Evolutionary conservation across 2,113 vertebrate species (phyloP).

Genomic region (Heterotis niloticus): DNA sequence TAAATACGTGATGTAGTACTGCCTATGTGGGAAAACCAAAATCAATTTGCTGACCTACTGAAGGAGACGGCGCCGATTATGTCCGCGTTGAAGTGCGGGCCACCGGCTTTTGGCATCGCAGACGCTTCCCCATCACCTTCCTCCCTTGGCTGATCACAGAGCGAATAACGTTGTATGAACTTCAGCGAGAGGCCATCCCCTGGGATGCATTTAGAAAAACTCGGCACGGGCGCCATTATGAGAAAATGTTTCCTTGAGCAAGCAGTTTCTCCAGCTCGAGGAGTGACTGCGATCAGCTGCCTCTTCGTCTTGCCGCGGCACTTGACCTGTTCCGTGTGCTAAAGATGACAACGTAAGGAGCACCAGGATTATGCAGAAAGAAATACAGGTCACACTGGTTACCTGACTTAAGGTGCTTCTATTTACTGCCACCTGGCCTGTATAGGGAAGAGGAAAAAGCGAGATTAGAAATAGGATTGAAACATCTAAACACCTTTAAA

Average conservation of each 20-base stretch:
- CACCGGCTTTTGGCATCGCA: too few species aligned
- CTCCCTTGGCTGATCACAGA: too few species aligned
- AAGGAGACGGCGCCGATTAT: too few species aligned
- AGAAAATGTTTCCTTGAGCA: neutral
- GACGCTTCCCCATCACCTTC: too few species aligned
- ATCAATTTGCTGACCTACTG: too few species aligned
- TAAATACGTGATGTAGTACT: too few species aligned
- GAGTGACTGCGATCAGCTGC: too few species aligned
- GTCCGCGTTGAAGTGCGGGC: too few species aligned
- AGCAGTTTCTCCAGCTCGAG: neutral
- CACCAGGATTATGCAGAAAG: neutral
- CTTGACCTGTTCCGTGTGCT: neutral
- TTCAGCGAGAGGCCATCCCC: neutral
- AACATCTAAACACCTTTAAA: neutral
- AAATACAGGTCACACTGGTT: neutral
- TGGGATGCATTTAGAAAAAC: neutral
- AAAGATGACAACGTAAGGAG: neutral
- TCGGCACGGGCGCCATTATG: neutral
- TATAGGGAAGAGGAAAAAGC: neutral
- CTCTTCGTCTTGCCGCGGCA: too few species aligned
- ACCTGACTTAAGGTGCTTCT: neutral
- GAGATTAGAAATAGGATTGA: neutral
- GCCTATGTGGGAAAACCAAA: too few species aligned
- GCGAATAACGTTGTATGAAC: neutral
- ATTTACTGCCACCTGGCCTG: neutral